Base-by-base conservation (phyloP, 2,888 invertebrate genomes). In the Ornithoptera priamus region DNA sequence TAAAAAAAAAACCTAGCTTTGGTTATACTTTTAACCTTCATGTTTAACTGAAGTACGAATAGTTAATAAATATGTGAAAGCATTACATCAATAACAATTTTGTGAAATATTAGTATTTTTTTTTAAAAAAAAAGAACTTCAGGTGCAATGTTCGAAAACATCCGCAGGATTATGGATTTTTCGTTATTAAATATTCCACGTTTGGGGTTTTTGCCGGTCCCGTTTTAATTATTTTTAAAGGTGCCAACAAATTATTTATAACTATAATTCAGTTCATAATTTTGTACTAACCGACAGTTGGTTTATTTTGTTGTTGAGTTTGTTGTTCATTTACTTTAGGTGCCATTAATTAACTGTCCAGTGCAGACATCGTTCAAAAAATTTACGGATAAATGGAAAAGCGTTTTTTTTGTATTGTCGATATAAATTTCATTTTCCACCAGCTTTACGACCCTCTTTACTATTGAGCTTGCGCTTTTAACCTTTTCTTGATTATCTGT, bases 391-490 rank as follows among this genome's bases (percentile, higher is more conserved):
- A 87, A 86, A 84, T 82, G 80, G 82, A 85, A 83, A 85, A 80
- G 86, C 85, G 84, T 87, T 90, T 68, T 88, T 90, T 90, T 90
- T 30, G 30, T 90, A 90, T 88, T 87, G 90, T 81, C 88, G 86
- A 89, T 90, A 90, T 90, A 90, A 91, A 92, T 90, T 92, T 90
- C 89, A 92, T 91, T 91, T 91, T 88, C 88, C 83, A 82, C 85
- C 86, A 87, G 90, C 88, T 92, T 92, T 90, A 91, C 87, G 88
- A 85, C 85, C 79, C 89, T 88, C 87, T 91, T 92, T 91, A 90
- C 88, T 90, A 88, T 90, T 89, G 88, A 85, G 86, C 86, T 83
- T 88, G 82, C 86, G 86, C 86, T 86, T 87, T 89, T 84, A 88
- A 88, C 87, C 83, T 90, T 90, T 89, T 89, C 89, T 89, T 85